These are phyloP conservation scores for Pterostichus madidus DNA, from an alignment of 2,888 invertebrate genomes.

Conservation along the genomic window DNA sequence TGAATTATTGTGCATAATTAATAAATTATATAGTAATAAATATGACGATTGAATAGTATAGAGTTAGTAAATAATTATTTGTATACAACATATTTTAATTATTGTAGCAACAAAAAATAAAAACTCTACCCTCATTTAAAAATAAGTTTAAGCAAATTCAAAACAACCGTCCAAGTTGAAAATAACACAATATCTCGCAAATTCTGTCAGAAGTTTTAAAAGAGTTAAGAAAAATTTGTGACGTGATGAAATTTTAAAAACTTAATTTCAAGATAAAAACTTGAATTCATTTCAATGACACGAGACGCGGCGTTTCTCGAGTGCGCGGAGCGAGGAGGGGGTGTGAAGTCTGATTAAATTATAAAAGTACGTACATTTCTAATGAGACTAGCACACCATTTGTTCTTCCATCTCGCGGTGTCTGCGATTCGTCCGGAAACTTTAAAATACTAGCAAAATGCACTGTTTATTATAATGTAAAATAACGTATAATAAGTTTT, in stretches of 20 bases:
- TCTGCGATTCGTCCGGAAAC: not conserved
- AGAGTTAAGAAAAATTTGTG: constrained; percentile 54
- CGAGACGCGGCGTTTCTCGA: constrained; percentile 4
- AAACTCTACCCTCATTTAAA: not conserved
- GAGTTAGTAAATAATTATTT: too few species aligned
- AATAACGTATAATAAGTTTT: constrained; percentile 1
- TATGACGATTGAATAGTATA: too few species aligned
- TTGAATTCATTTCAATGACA: constrained; percentile 59
- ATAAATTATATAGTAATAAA: too few species aligned
- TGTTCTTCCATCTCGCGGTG: constrained; percentile 25
- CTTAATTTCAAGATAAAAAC: constrained; percentile 58
- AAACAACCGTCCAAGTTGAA: constrained; percentile 22
- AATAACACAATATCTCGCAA: constrained; percentile 55
- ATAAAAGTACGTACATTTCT: constrained; percentile 55
- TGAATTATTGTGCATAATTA: too few species aligned
- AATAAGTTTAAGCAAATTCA: constrained; percentile 29
- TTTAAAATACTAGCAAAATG: constrained; percentile 20
- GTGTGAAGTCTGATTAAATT: constrained; percentile 59
- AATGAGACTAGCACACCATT: constrained; percentile 40
- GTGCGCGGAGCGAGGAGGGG: not conserved
- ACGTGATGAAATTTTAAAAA: constrained; percentile 62
- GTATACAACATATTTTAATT: too few species aligned
- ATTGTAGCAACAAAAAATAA: not conserved
- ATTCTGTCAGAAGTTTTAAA: constrained; percentile 56
- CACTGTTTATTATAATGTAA: constrained; percentile 48